Evolutionary conservation across 2,113 vertebrate genomes (phyloP).

Genomic region (Todiramphus saurophagus): DNA sequence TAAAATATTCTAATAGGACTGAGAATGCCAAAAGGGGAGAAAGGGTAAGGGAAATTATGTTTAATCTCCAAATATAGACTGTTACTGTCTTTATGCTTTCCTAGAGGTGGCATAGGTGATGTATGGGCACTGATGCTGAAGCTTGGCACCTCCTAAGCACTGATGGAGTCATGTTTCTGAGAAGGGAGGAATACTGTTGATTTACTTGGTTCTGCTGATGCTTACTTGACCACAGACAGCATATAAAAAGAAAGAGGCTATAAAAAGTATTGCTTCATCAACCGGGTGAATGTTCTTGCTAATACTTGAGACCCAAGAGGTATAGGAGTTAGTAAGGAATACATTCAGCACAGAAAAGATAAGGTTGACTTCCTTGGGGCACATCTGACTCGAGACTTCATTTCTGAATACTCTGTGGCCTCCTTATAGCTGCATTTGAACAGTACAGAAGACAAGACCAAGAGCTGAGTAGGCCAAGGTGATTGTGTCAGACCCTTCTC

Average conservation of each 20-base stretch:
- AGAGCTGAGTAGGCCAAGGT: not conserved
- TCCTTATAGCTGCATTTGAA: not conserved
- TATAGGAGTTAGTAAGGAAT: not conserved
- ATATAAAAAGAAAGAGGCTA: not conserved
- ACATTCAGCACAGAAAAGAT: not conserved
- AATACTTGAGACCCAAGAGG: not conserved
- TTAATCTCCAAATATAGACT: conserved; percentile 10
- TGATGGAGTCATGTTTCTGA: not conserved
- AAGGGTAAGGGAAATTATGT: not conserved
- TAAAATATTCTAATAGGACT: not conserved
- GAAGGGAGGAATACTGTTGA: not conserved
- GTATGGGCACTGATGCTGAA: not conserved
- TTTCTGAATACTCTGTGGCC: not conserved
- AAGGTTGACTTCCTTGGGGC: not conserved
- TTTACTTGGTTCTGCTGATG: not conserved
- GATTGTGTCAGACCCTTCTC: not conserved
- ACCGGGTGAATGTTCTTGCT: not conserved
- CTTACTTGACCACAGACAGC: not conserved
- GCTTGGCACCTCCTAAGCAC: not conserved
- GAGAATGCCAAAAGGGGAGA: not conserved
- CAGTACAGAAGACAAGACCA: not conserved
- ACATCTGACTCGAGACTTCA: not conserved
- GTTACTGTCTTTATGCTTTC: not conserved
- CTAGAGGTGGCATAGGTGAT: not conserved
- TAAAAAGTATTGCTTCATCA: not conserved